Evolutionary conservation across 2,797 vertebrate species (phyloP).

Genomic region (Psittacula derbiana): DNA sequence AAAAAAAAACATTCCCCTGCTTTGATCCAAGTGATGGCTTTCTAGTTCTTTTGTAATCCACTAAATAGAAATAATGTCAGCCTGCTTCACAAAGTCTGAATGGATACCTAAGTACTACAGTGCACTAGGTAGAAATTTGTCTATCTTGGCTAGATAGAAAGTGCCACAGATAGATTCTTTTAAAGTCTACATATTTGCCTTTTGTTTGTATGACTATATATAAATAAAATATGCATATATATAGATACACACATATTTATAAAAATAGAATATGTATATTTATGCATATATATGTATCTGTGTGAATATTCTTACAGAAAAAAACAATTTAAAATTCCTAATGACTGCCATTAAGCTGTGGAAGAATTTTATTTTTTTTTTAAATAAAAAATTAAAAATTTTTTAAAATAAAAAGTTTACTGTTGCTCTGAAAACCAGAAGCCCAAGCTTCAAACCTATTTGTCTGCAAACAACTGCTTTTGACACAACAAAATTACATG

Average conservation of each 20-base stretch:
- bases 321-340: neutral
- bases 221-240: neutral
- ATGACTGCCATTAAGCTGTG: neutral
- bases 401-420: neutral
- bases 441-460: neutral
- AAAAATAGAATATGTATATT: neutral
- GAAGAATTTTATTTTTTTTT: neutral
- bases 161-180: neutral
- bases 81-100: neutral
- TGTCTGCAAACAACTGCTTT: neutral
- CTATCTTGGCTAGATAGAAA: neutral
- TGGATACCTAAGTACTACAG: neutral
- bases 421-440: neutral
- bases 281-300: accelerated
- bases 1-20: neutral
- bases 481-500: neutral
- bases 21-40: neutral
- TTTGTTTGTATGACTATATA: neutral
- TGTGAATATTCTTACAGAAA: neutral
- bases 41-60: neutral
- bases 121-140: neutral
- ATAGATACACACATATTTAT: neutral
- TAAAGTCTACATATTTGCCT: neutral
- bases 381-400: no score
- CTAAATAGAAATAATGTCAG: neutral